Evolutionary conservation across 2,797 vertebrate species (phyloP).

Genomic region (Delichon dasypus): DNA sequence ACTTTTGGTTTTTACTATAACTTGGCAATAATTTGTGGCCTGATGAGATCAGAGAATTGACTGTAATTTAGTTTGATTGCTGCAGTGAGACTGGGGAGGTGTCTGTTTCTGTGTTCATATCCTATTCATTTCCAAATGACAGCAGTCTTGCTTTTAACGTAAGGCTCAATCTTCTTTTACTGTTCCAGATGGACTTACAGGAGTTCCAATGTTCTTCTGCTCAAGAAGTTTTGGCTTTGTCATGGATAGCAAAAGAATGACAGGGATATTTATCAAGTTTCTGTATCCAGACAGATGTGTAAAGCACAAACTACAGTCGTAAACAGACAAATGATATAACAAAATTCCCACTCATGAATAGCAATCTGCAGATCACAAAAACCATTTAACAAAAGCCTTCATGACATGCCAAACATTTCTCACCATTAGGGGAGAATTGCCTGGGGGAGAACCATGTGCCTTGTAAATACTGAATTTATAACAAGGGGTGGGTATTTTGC

Average conservation of each 20-base stretch:
- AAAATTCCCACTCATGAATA: neutral
- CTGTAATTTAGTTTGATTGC: neutral
- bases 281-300: neutral
- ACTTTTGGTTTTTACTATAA: neutral
- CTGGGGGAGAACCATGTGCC: neutral
- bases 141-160: neutral
- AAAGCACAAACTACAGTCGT: neutral
- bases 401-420: neutral
- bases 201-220: neutral
- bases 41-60: neutral
- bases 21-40: neutral
- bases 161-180: neutral
- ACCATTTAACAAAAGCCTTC: neutral
- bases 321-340: neutral
- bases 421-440: neutral
- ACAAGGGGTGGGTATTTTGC: neutral
- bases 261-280: neutral
- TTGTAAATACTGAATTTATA: neutral
- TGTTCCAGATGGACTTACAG: neutral
- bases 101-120: neutral
- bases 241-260: neutral
- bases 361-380: neutral
- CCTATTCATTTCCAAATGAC: neutral
- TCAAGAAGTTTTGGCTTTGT: neutral
- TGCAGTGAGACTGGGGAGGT: neutral